Base-by-base conservation (phyloP, 2,888 invertebrate genomes). In the Pollenia labialis region DNA sequence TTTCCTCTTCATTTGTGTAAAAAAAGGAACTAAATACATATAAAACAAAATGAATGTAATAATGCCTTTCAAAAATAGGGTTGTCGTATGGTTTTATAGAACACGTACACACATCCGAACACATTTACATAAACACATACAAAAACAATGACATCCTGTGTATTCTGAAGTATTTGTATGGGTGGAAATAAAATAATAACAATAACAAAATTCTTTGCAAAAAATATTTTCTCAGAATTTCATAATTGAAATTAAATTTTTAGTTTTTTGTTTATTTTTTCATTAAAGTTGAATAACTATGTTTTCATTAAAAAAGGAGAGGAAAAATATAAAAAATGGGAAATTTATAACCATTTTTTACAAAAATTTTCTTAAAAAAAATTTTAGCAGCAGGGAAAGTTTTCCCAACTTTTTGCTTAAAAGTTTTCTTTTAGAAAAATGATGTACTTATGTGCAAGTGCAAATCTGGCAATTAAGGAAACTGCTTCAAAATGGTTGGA, bases 1-100 rank as follows among this genome's bases (percentile, higher is more conserved):
- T 74, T 80, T 80, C 68, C 74, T 75, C 58, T 85, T 79, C 62
- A 82, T 82, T 76, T 76, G 66, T 4, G 46, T 18, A 48, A 18
- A 32, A 32, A 32, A 69, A 69, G 69, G 60, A 76, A 40, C 23
- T 12, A 58, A 40, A 77, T 64, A 76, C 40, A 77, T 64, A 76
- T 18, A 16, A 23, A 54, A 23, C 32, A 54, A 56, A 56, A 32
- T 60, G 9, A 42, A 42, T 52, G 23, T 52, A 42, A 71, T 54
- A 2, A 23, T 23, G 18, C 62, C 42, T 75, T 58, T 50, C 3
- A 62, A 74, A 80, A 64, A 52, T 32, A 74, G 84, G 74, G 58
- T 68, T 68, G 50, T 68, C 75, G 40, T 46, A 52, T 69, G 58
- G 8, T 54, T 54, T 75, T 23, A 60, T 7, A 14, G 12, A 10